Evolutionary conservation across 2,113 vertebrate genomes (phyloP), one percentile per base, ranked within the genome.

Genomic region (Coracopsis vasa): DNA sequence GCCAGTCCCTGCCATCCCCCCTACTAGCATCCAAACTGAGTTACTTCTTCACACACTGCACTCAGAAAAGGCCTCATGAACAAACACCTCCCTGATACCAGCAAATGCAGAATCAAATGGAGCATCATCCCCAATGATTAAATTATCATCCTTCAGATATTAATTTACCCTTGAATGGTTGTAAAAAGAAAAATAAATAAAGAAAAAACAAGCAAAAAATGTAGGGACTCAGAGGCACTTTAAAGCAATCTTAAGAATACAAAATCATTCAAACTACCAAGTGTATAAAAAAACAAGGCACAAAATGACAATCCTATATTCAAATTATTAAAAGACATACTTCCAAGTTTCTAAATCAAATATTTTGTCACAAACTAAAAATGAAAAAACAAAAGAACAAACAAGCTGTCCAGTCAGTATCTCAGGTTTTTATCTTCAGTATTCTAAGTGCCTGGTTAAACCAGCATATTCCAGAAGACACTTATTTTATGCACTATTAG

Each of bases 31-130:
- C n/a, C n/a, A n/a, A n/a, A n/a, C n/a, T n/a, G n/a, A n/a, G n/a
- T n/a, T n/a, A n/a, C n/a, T n/a, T n/a, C n/a, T n/a, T n/a, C n/a
- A 29, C 9, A 16, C 5, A 16, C 7, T 7, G 5, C 4, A 16
- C 39, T 31, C 87, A 37, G 29, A 58, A 80, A 75, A 27, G 7
- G 21, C 27, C 10, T 25, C 20, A 13, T 1, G 12, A 86, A 53
- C 14, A 23, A 78, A 42, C 12, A 70, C 2, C 10, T 73, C 42
- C 35, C 29, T 39, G 25, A 33, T 3, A 51, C 8, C 7, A 73
- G 29, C 12, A 64, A 73, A 69, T 18, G 5, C 7, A 61, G 9
- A 77, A 47, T 41, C 13, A 93, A 82, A 86, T 42, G 31, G 13
- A 77, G 9, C 12, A 64, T 11, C 2, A 2, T n/a, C 31, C 37